These are phyloP conservation scores for Trachelus stipa DNA, from an alignment of 2,888 invertebrate genomes.

Conservation along the genomic window DNA sequence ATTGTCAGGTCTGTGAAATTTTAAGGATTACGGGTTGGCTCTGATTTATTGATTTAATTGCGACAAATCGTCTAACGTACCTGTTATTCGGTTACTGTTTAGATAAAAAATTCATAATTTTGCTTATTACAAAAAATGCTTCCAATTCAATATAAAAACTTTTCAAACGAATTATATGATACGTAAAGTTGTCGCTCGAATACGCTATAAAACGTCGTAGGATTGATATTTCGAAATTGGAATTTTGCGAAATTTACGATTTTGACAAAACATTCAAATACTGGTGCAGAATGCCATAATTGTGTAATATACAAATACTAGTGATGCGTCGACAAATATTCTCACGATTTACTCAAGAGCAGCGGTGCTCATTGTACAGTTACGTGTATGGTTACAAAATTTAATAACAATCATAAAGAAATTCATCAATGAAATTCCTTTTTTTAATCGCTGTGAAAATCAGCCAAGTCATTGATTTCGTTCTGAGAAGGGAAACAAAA, in stretches of 20 bases:
- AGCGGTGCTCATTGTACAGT: background rate
- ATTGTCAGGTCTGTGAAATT: too few species aligned
- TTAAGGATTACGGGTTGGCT: too few species aligned
- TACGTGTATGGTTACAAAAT: background rate
- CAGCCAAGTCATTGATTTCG: background rate
- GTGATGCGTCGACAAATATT: background rate
- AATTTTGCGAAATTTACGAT: too few species aligned
- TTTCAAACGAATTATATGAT: background rate
- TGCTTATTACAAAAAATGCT: background rate
- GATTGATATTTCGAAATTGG: background rate
- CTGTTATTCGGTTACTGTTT: too few species aligned
- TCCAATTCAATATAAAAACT: background rate
- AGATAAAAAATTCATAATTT: background rate
- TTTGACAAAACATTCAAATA: background rate
- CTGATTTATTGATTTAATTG: background rate
- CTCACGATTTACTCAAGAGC: background rate
- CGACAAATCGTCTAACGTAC: too few species aligned
- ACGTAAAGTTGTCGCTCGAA: background rate
- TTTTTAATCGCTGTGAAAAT: background rate
- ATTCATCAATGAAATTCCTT: background rate
- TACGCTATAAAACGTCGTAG: background rate
- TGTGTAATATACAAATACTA: background rate
- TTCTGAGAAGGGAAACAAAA: background rate
- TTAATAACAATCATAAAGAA: background rate
- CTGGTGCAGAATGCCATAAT: background rate